phyloP scores from a whole-genome alignment of 2,797 vertebrate species.

The Saxicola maurus region DNA sequence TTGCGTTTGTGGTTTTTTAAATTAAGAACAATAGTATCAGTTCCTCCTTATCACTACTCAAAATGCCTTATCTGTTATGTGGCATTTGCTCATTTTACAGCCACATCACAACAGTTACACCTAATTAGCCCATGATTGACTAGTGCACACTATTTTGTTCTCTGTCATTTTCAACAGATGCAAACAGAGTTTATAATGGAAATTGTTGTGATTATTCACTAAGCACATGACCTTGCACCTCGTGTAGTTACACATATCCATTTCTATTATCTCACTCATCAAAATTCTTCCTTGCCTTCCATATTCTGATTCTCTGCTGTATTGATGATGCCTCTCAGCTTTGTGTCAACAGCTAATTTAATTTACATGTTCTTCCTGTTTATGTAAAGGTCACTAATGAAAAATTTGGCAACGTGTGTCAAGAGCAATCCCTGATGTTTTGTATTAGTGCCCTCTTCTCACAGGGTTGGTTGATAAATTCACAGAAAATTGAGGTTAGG shows the following conservation, averaged over 20 bases:
- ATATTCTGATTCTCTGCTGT: neutral
- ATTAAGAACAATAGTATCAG: neutral
- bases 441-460: neutral
- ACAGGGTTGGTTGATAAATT: neutral
- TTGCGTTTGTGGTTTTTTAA: neutral
- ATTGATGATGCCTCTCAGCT: constrained; percentile 2
- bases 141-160: neutral
- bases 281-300: neutral
- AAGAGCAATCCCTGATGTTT: neutral
- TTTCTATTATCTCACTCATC: constrained; percentile 1
- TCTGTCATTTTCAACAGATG: neutral
- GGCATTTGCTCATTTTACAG: neutral
- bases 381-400: constrained; percentile 17
- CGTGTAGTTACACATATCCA: neutral
- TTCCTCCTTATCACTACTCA: neutral
- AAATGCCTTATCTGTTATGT: neutral
- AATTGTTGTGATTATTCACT: neutral
- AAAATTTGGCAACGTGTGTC: neutral
- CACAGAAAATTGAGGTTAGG: neutral
- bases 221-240: neutral
- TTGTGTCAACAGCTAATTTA: constrained; percentile 36
- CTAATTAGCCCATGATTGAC: neutral
- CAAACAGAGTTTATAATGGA: neutral
- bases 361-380: constrained; percentile 14
- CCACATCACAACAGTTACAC: neutral